Evolutionary conservation across 2,797 vertebrate species (phyloP).

Genomic region (Menidia menidia): DNA sequence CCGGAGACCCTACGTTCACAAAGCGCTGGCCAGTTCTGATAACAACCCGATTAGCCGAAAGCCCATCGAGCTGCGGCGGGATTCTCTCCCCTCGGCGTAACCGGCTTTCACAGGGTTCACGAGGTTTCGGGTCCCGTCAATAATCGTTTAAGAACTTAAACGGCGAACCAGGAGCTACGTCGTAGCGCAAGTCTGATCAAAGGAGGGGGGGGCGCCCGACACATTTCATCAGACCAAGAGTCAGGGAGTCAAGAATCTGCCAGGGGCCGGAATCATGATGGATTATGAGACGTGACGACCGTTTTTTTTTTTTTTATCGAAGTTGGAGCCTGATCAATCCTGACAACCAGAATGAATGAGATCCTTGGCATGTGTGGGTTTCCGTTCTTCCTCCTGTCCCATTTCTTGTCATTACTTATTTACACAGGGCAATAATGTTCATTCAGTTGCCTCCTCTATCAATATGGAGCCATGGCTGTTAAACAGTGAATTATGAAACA

Average conservation of each 20-base stretch:
- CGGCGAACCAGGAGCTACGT: slow-evolving; percentile 22
- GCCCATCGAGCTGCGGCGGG: slow-evolving; percentile 34
- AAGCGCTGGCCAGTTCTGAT: slow-evolving; percentile 50
- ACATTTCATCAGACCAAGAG: slow-evolving; percentile 36
- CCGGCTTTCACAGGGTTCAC: slow-evolving; percentile 40
- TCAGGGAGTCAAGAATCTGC: slow-evolving; percentile 62
- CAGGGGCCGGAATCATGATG: slow-evolving; percentile 55
- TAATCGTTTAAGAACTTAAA: slow-evolving; percentile 52
- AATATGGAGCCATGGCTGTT: slow-evolving; percentile 64
- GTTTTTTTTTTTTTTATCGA: slow-evolving; percentile 51
- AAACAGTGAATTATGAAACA: slow-evolving; percentile 66
- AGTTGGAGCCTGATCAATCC: slow-evolving; percentile 34
- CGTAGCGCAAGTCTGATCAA: slow-evolving; percentile 8
- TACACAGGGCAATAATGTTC: slow-evolving; percentile 57
- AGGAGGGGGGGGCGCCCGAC: slow-evolving; percentile 24
- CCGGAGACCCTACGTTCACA: slow-evolving; percentile 38
- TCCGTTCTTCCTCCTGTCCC: slow-evolving; percentile 29
- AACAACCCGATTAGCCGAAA: slow-evolving; percentile 53
- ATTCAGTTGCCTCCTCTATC: slow-evolving; percentile 58
- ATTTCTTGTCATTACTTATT: slow-evolving; percentile 67
- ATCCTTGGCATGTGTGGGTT: slow-evolving; percentile 49
- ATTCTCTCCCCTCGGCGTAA: slow-evolving; percentile 11
- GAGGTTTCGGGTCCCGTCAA: slow-evolving; percentile 52
- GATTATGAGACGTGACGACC: slow-evolving; percentile 53
- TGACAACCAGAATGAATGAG: slow-evolving; percentile 65